Conservation (phyloP, 1,140 invertebrate species). For the Nebria ingens region DNA sequence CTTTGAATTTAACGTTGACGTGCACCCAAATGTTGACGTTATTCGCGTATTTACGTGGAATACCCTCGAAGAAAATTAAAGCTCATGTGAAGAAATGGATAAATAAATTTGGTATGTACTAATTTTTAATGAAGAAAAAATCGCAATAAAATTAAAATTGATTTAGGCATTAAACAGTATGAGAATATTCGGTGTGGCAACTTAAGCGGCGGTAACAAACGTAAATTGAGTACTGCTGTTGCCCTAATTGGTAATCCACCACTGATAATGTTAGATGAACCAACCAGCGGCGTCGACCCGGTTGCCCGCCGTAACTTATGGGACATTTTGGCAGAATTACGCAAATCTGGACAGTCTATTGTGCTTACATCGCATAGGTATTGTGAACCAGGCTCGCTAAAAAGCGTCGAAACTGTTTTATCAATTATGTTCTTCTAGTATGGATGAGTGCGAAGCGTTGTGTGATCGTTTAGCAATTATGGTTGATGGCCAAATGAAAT, state of each 20-base stretch:
- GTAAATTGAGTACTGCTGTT: conserved; percentile 72
- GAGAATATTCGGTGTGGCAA: conserved; percentile 38
- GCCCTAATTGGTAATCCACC: conserved; percentile 66
- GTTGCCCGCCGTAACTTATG: conserved; percentile 52
- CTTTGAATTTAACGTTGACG: conserved; percentile 57
- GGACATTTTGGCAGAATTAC: conserved; percentile 43
- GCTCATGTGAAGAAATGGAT: conserved; percentile 43
- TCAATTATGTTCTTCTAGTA: conserved; percentile 40
- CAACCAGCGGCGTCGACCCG: conserved; percentile 58
- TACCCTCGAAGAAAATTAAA: conserved; percentile 33
- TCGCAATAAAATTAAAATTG: too few relatives aligned
- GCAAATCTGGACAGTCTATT: conserved; percentile 40
- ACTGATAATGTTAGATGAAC: conserved; percentile 64
- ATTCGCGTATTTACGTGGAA: conserved; percentile 55
- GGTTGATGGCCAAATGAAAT: conserved; percentile 59
- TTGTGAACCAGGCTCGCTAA: too few relatives aligned
- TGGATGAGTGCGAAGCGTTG: conserved; percentile 80
- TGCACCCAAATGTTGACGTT: conserved; percentile 55
- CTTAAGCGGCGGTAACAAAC: conserved; percentile 72
- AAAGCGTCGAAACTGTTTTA: too few relatives aligned
- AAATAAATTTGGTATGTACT: conserved; percentile 39
- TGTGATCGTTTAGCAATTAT: conserved; percentile 73
- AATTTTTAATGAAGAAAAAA: neutral
- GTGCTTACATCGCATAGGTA: conserved; percentile 51
- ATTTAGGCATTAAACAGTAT: conserved; percentile 28